Conservation (phyloP, 2,797 vertebrate species). For the Tauraco hartlaubi region DNA sequence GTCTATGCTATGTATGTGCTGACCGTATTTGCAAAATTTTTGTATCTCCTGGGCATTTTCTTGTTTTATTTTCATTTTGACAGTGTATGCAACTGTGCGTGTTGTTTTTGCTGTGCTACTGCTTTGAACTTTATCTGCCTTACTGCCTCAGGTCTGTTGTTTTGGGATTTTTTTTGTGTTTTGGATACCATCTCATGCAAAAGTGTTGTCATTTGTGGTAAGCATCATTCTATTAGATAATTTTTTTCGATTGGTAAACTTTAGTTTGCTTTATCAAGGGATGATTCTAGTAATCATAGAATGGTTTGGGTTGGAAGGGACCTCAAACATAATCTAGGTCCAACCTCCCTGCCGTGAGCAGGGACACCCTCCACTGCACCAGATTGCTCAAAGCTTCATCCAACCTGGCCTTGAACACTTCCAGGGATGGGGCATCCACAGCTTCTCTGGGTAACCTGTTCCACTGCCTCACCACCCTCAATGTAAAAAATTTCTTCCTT, state of each 20-base stretch:
- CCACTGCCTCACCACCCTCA: no score
- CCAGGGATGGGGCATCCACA: no score
- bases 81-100: not conserved
- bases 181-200: not conserved
- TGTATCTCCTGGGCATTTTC: not conserved
- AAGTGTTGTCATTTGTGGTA: not conserved
- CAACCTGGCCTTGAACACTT: no score
- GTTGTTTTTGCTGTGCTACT: slow-evolving; percentile 11
- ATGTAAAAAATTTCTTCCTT: no score
- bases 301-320: no score
- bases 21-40: not conserved
- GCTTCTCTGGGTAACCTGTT: no score
- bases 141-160: not conserved
- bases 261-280: not conserved
- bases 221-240: not conserved
- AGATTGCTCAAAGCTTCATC: no score
- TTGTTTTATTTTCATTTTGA: slow-evolving; percentile 47
- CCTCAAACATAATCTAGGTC: no score
- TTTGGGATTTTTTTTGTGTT: not conserved
- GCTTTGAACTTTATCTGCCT: slow-evolving; percentile 12
- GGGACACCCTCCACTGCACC: no score
- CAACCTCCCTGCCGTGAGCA: no score
- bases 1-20: not conserved
- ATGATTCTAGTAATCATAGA: not conserved
- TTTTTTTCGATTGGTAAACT: not conserved